Base-by-base conservation (phyloP, 2,113 vertebrate species). In the Vanacampus margaritifer region DNA sequence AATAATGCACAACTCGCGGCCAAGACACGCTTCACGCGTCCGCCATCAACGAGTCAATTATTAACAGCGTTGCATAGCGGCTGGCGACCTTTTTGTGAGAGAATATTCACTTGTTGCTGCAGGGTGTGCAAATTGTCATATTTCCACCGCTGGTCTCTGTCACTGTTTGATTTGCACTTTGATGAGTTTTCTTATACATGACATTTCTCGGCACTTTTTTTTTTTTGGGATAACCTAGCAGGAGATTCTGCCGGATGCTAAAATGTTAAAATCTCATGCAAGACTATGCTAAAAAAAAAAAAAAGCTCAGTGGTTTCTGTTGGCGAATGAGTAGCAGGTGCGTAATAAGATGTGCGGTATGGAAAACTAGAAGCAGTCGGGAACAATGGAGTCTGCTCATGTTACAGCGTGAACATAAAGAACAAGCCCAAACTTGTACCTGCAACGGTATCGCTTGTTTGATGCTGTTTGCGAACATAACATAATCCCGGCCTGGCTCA, bases 61-160 rank as follows among this genome's bases (percentile, higher is more conserved):
- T 93, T 93, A 91, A 91, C 84, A 1, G 48, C 64, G 1, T 57
- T n/a, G 80, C 86, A 91, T 91, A 89, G 85, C 88, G 90, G 86
- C 65, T 67, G 86, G 81, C 76, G 82, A 91, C 90, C 90, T 91
- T 92, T n/a, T 89, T 77, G 82, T 81, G 84, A 87, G 72, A 87
- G 86, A 86, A 91, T 89, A 87, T 87, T 92, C 77, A 91, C 88
- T 90, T 89, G 91, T 91, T 91, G 89, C 68, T 26, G 14, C 64
- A n/a, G 13, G 26, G 12, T 26, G 54, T 32, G 14, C 26, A 57
- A 32, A 57, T 17, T 57, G 26, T 24, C 23, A 19, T 1, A 50
- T 17, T 45, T 17, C 14, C 6, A 17, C 43, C 6, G 43, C 48
- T 51, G 6, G 48, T 13, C 11, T 14, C 51, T 54, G 51, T 54